Conservation (phyloP, 2,888 invertebrate genomes). For the Luffia ferchaultella region DNA sequence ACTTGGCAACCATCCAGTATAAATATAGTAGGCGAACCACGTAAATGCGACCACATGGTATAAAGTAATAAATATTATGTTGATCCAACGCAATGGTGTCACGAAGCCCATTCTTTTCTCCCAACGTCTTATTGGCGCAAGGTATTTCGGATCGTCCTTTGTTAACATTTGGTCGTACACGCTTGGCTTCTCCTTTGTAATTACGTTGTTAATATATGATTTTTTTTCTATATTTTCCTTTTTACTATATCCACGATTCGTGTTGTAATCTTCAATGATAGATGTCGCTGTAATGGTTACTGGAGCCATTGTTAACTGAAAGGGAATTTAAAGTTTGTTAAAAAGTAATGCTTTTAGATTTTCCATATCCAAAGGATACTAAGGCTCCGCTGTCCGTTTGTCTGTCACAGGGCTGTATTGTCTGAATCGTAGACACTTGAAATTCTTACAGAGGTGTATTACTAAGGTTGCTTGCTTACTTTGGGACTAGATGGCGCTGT, state of each 20-base stretch:
- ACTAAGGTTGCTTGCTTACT: no score
- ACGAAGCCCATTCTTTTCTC: slow-evolving; percentile 53
- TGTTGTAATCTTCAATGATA: slow-evolving; percentile 5
- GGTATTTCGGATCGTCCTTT: slow-evolving; percentile 26
- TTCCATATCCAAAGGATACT: no score
- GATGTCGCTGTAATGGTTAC: background rate
- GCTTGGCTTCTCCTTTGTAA: slow-evolving; percentile 1
- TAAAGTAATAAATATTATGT: slow-evolving; percentile 58
- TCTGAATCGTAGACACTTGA: no score
- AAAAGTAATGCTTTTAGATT: no score
- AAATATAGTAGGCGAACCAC: slow-evolving; percentile 29
- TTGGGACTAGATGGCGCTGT: no score
- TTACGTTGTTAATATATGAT: background rate
- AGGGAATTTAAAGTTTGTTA: no score
- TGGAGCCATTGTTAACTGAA: no score
- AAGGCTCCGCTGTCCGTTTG: no score
- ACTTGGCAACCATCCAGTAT: slow-evolving; percentile 26
- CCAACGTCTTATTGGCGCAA: slow-evolving; percentile 31
- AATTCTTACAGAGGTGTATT: no score
- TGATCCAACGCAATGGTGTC: slow-evolving; percentile 72
- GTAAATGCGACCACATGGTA: slow-evolving; percentile 54
- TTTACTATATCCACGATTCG: slow-evolving; percentile 10
- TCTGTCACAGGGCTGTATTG: no score
- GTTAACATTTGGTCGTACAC: slow-evolving; percentile 28
- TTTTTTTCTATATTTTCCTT: slow-evolving; percentile 8